phyloP scores from a whole-genome alignment of 2,888 invertebrate species.

The Linnaemya vulpina region DNA sequence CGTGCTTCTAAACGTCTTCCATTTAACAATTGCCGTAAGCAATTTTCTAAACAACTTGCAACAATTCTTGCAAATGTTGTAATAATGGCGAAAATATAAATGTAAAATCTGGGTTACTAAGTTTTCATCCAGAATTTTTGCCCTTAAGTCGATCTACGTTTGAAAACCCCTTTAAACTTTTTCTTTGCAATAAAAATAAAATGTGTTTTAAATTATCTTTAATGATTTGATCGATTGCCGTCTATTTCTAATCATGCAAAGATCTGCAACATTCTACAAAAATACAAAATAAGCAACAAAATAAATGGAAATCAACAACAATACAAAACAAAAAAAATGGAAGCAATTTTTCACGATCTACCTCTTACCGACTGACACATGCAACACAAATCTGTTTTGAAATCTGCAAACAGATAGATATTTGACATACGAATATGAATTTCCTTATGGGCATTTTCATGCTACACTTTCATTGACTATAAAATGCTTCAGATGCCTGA shows the following conservation, averaged over 20 bases:
- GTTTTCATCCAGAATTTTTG: constrained; percentile 46
- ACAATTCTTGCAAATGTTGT: not conserved
- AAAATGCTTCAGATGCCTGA: constrained; percentile 2
- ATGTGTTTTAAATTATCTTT: constrained; percentile 59
- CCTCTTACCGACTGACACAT: constrained; percentile 48
- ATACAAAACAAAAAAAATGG: constrained; percentile 12
- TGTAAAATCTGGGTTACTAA: constrained; percentile 61
- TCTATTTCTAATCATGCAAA: constrained; percentile 57
- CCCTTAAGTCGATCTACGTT: constrained; percentile 54
- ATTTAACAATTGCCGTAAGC: not conserved
- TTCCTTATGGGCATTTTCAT: constrained; percentile 58
- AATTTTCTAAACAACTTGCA: constrained; percentile 2
- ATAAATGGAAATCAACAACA: constrained; percentile 35
- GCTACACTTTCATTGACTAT: constrained; percentile 62
- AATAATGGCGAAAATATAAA: constrained; percentile 7
- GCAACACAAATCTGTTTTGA: constrained; percentile 36
- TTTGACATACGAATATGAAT: constrained; percentile 20
- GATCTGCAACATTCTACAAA: constrained; percentile 48
- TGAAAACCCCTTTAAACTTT: constrained; percentile 3
- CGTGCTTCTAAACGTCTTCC: constrained; percentile 5
- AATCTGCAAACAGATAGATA: constrained; percentile 29
- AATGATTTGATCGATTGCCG: constrained; percentile 66
- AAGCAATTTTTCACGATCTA: constrained; percentile 55
- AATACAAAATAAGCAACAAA: constrained; percentile 1
- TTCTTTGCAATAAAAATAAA: constrained; percentile 25